Percentiles rank a stretch among this genome's conserved stretches.
Conservation (phyloP, 2,797 vertebrate genomes). For the Gallirallus australis region DNA sequence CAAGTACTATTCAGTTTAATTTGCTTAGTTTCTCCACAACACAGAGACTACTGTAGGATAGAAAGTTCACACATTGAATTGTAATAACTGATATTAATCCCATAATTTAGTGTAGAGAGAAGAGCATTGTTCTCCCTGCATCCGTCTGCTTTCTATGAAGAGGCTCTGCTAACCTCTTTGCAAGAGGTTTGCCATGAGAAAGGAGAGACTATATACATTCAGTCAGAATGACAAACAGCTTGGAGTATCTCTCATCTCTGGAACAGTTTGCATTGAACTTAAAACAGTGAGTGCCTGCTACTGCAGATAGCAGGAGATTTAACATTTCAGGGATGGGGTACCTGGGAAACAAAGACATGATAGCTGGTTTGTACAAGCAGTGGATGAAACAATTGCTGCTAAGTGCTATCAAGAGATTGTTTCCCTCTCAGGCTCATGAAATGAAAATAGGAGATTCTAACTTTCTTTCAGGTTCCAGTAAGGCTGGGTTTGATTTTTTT, state of each 20-base stretch:
- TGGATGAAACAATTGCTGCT: neutral
- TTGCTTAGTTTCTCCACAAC: neutral
- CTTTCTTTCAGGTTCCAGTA: neutral
- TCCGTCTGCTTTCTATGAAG: neutral
- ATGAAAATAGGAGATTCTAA: neutral
- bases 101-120: neutral
- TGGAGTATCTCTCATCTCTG: neutral
- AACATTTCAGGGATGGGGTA: neutral
- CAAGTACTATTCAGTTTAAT: neutral
- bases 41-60: accelerated
- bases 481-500: too few species aligned
- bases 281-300: neutral
- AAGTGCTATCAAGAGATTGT: neutral
- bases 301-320: neutral
- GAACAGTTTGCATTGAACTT: neutral
- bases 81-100: neutral
- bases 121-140: neutral
- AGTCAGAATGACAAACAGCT: neutral
- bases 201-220: neutral
- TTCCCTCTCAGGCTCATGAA: neutral
- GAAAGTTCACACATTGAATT: neutral
- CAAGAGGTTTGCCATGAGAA: neutral
- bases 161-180: neutral
- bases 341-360: neutral
- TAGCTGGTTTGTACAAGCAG: neutral